A percentile compares a stretch with the other conserved stretches of the same genome.
phyloP scores from a whole-genome alignment of 2,113 vertebrate species.

The Bufo gargarizans region DNA sequence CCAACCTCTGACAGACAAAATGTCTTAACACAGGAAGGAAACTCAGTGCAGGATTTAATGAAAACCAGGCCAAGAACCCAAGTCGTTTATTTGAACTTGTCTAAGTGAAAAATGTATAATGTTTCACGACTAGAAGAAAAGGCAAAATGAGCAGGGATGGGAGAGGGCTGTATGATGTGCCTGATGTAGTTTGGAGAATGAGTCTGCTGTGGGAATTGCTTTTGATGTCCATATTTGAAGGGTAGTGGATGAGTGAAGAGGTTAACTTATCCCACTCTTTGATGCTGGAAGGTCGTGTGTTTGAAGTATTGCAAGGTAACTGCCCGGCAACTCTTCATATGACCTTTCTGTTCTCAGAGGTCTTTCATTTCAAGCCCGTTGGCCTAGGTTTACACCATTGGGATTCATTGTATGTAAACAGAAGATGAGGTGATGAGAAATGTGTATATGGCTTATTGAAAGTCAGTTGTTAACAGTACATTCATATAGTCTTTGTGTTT shows the following conservation, averaged over 20 bases:
- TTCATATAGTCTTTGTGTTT: not conserved
- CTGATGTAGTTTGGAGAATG: constrained; percentile 28
- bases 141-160: not conserved
- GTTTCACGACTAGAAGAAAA: constrained; percentile 23
- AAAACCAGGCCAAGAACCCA: constrained; percentile 47
- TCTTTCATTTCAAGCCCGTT: constrained; percentile 6
- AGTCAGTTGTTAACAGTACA: not conserved
- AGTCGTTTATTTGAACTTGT: constrained; percentile 52
- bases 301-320: constrained; percentile 12
- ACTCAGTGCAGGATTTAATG: constrained; percentile 45
- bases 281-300: constrained; percentile 30
- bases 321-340: not conserved
- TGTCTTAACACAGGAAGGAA: constrained; percentile 51
- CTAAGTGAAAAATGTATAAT: constrained; percentile 45
- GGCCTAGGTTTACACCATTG: constrained; percentile 5
- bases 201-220: constrained; percentile 7
- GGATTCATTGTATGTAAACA: constrained; percentile 12
- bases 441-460: not conserved
- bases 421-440: constrained; percentile 8
- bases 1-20: constrained; percentile 35
- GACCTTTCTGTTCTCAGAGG: constrained; percentile 3
- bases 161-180: constrained; percentile 19
- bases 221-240: constrained; percentile 35
- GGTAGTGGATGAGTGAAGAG: constrained; percentile 43
- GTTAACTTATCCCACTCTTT: constrained; percentile 45